Base-by-base conservation (phyloP, 2,888 invertebrate species). In the Lysandra coridon region DNA sequence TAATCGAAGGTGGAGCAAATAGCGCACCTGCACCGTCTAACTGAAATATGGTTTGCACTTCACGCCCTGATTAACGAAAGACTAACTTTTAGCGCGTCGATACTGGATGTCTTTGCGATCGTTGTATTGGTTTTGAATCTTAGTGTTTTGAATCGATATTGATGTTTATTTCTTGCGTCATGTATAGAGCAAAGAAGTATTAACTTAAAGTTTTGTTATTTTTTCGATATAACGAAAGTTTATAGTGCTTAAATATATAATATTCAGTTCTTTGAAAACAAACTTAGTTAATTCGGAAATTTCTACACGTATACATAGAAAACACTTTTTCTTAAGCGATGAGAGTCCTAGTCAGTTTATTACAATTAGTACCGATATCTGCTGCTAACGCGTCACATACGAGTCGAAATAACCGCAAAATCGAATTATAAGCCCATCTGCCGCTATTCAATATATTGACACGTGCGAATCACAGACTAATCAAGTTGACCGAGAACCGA, bases 1-100 rank as follows among this genome's bases (percentile, higher is more conserved):
- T 94, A 94, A 94, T 94, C 94, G 94, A 92, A 93, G 89, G 90
- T 89, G 91, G 90, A 90, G 87, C 88, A 87, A 87, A 88, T 88
- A 86, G 89, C 88, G 88, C 93, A 92, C 93, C 94, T 93, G 94
- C 88, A 91, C 84, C 84, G 86, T 88, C 88, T 88, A 88, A 88
- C 90, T 92, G 91, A 92, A 92, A 92, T 92, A 91, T 92, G 89
- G 89, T 83, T 81, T 82, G 84, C 82, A 82, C 83, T 84, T 82
- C 82, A 82, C 83, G 78, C 78, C 79, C 85, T 84, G 84, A 85
- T 85, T 83, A 85, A 84, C 83, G 81, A 80, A 77, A 81, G 79
- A 79, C 79, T 30, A 7, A 75, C 17, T 17, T 76, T 76, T 76
- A 33, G 49, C 23, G 12, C n/a, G 44, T 44, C 74, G 44, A 74